These are phyloP conservation scores for Chaetodon auriga DNA, from an alignment of 2,113 vertebrate species.

Conservation along the genomic window DNA sequence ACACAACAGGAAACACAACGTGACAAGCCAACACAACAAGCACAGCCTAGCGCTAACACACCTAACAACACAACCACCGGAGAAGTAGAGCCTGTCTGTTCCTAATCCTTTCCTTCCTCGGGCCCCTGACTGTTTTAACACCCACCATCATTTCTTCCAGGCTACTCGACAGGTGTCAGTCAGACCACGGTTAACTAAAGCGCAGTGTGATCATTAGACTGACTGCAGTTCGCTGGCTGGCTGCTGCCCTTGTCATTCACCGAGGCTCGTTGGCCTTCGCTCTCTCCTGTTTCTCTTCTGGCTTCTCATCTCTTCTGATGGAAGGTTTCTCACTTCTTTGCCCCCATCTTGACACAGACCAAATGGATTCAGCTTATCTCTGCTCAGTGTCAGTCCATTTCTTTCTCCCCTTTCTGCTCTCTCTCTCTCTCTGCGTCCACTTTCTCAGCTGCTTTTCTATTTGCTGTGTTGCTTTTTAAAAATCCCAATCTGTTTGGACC, in stretches of 20 bases:
- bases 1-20: background rate
- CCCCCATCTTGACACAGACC: constrained; percentile 32
- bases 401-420: background rate
- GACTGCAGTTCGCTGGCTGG: constrained; percentile 44
- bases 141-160: background rate
- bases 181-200: constrained; percentile 26
- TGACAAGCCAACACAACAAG: background rate
- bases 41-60: background rate
- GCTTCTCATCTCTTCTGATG: constrained; percentile 30
- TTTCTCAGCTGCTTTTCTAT: constrained; percentile 11
- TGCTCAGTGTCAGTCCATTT: constrained; percentile 10
- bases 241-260: constrained; percentile 47
- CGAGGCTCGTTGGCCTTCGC: constrained; percentile 16
- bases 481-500: constrained; percentile 22
- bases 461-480: background rate
- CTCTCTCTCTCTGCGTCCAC: background rate
- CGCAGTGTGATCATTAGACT: constrained; percentile 39
- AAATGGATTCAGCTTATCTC: constrained; percentile 45
- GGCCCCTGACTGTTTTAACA: background rate
- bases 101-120: background rate
- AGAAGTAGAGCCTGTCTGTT: background rate
- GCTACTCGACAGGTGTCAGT: constrained; percentile 31
- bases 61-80: background rate
- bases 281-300: constrained; percentile 15
- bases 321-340: constrained; percentile 38